These are phyloP conservation scores for Caenorhabditis brenneri DNA, from an alignment of 1,140 invertebrate genomes.

Conservation along the genomic window DNA sequence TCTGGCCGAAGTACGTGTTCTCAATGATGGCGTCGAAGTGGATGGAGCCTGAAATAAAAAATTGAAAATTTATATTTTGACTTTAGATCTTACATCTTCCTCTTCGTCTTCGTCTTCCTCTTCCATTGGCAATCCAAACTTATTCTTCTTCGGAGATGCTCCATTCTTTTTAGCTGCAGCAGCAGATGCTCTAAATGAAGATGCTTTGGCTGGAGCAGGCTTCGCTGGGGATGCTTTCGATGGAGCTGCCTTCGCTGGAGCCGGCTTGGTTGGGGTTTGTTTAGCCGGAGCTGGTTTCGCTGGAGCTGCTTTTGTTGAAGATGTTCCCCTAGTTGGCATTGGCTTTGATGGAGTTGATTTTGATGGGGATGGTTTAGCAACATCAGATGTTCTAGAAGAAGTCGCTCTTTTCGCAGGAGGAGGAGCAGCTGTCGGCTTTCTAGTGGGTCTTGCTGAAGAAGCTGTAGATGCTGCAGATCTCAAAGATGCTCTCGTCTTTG, in stretches of 20 bases:
- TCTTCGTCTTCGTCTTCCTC: background rate
- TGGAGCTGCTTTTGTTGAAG: no score
- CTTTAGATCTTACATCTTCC: background rate
- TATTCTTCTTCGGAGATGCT: background rate
- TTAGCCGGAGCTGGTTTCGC: background rate
- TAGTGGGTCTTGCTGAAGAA: no score
- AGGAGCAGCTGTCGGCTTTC: background rate
- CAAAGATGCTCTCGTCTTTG: background rate
- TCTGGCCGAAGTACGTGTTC: background rate
- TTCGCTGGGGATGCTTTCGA: background rate
- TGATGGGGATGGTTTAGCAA: no score
- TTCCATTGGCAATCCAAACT: background rate
- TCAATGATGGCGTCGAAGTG: background rate
- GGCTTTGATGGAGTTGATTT: no score
- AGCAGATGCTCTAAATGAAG: no score
- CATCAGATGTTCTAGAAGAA: no score
- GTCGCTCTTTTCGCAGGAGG: no score
- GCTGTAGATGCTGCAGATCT: background rate
- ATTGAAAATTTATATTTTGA: background rate
- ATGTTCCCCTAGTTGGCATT: no score
- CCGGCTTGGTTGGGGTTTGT: no score
- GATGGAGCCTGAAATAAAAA: background rate
- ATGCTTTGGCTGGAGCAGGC: no score
- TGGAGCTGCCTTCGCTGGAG: background rate
- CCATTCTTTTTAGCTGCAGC: background rate